These are phyloP conservation scores for Brachionus manjavacas DNA, from an alignment of 1,140 invertebrate genomes.

Conservation along the genomic window DNA sequence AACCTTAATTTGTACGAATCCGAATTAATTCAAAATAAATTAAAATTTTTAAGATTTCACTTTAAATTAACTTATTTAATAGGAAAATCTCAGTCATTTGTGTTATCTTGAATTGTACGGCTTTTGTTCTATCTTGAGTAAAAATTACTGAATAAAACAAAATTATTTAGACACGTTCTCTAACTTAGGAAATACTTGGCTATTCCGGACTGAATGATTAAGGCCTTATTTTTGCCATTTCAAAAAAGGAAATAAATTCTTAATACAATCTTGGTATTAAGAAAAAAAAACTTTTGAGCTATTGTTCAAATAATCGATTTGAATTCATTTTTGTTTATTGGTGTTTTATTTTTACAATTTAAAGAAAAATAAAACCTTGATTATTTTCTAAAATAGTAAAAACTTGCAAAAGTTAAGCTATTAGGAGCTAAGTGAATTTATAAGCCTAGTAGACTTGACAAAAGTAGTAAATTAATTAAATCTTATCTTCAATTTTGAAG, in stretches of 20 bases:
- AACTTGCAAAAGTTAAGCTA: not conserved
- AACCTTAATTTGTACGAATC: not conserved
- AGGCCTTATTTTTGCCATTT: too few species aligned
- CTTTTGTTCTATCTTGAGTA: not conserved
- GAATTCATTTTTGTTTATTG: not conserved
- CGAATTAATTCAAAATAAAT: not conserved
- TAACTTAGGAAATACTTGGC: not conserved
- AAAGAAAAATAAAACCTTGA: not conserved
- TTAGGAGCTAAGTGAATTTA: not conserved
- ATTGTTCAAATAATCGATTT: not conserved
- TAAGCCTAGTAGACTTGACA: not conserved
- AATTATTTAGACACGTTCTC: not conserved
- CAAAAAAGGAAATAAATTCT: not conserved
- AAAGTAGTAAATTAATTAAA: slow-evolving; percentile 7
- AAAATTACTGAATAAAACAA: not conserved
- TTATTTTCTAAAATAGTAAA: not conserved
- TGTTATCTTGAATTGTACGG: not conserved
- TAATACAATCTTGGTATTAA: not conserved
- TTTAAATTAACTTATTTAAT: not conserved
- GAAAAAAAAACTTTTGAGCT: not conserved
- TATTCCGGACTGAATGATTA: not conserved
- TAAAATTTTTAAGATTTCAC: not conserved
- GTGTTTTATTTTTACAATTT: not conserved
- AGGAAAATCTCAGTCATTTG: not conserved
- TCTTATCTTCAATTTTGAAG: not conserved